A percentile compares a stretch with the other conserved stretches of the same genome.
Evolutionary conservation across 2,113 vertebrate genomes (phyloP).

Genomic region (Delphinus delphis): DNA sequence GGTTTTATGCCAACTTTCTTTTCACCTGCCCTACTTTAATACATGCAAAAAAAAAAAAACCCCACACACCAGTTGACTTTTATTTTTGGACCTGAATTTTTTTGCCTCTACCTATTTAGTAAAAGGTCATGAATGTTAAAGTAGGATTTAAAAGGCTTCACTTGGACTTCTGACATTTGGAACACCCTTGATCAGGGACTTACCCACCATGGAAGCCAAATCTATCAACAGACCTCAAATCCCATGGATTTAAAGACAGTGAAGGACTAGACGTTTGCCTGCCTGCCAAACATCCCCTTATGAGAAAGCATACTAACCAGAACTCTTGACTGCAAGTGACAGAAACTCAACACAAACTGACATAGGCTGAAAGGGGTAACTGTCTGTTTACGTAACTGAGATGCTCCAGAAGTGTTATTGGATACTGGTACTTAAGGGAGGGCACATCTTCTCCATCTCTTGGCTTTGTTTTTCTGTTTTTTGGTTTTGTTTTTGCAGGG

Average conservation of each 20-base stretch:
- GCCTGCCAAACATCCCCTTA: not conserved
- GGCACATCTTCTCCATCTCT: not conserved
- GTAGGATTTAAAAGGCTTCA: conserved; percentile 64
- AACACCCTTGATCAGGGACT: conserved; percentile 29
- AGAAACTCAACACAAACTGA: conserved; percentile 5
- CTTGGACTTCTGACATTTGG: conserved; percentile 63
- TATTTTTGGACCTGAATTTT: conserved; percentile 56
- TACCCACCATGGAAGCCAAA: conserved; percentile 40
- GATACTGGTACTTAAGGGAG: not conserved
- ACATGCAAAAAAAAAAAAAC: not conserved
- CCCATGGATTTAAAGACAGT: conserved; percentile 38
- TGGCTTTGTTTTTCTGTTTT: not conserved
- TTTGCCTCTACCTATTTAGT: conserved; percentile 58
- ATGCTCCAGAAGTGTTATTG: not conserved
- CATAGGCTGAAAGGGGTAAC: not conserved
- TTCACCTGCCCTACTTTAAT: conserved; percentile 18
- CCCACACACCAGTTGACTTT: conserved; percentile 41
- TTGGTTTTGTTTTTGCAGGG: too few relatives aligned
- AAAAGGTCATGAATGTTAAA: conserved; percentile 67
- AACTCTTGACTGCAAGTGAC: not conserved
- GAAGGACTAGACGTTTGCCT: not conserved
- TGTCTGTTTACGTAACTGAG: not conserved
- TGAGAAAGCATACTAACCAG: not conserved
- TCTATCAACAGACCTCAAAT: conserved; percentile 21
- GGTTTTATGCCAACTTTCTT: conserved; percentile 19